Percentiles rank a stretch among this genome's conserved stretches.
phyloP scores from a whole-genome alignment of 1,140 invertebrate genomes.

The Lutraria rhynchaena region DNA sequence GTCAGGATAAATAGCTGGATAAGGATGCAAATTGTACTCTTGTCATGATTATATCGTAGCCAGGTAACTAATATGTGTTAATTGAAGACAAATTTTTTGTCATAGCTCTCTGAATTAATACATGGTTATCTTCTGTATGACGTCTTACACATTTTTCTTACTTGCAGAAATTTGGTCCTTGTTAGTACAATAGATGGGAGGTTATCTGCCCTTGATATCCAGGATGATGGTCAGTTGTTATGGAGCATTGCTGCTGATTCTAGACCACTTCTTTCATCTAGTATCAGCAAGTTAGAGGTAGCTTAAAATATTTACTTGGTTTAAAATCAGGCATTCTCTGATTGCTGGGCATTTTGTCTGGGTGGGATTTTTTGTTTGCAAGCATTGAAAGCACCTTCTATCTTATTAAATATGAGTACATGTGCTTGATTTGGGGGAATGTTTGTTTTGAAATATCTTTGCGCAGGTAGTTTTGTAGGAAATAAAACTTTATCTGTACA shows the following conservation, averaged over 20 bases:
- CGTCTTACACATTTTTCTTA: background rate
- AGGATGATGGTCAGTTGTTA: conserved; percentile 86
- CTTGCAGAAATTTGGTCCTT: conserved; percentile 85
- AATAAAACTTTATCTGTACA: too few species aligned
- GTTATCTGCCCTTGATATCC: conserved; percentile 89
- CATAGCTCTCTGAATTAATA: background rate
- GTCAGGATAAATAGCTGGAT: too few species aligned
- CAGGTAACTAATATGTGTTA: background rate
- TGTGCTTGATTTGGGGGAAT: too few species aligned
- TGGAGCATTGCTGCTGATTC: conserved; percentile 90
- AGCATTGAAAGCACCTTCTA: too few species aligned
- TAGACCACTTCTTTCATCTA: conserved; percentile 90
- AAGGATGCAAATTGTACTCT: too few species aligned
- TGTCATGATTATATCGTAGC: background rate
- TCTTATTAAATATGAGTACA: too few species aligned
- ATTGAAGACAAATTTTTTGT: background rate
- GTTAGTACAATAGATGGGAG: conserved; percentile 94
- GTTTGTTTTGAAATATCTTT: too few species aligned
- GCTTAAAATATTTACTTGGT: conserved; percentile 84
- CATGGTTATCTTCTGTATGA: background rate
- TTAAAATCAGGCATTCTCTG: too few species aligned
- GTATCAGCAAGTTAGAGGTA: conserved; percentile 90
- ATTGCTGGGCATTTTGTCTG: too few species aligned
- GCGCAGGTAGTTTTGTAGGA: too few species aligned
- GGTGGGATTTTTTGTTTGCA: too few species aligned